Conservation (phyloP, 2,113 vertebrate species). For the Bubalus kerabau region DNA sequence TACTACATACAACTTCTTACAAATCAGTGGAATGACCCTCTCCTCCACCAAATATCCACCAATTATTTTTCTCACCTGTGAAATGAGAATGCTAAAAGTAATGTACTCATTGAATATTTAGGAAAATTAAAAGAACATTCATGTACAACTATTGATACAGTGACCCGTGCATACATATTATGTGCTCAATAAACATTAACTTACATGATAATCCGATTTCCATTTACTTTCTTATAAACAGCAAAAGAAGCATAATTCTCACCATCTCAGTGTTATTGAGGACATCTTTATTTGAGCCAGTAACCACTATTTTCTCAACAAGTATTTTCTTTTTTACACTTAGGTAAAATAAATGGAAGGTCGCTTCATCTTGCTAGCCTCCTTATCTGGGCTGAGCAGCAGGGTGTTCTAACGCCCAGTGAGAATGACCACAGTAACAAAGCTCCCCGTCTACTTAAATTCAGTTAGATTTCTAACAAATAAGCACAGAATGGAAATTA, state of each 20-base stretch:
- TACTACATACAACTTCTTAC: not conserved
- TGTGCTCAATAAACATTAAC: not conserved
- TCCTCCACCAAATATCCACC: not conserved
- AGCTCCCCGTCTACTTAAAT: not conserved
- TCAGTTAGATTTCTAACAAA: constrained; percentile 60
- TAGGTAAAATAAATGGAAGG: constrained; percentile 10
- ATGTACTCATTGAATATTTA: not conserved
- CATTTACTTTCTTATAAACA: not conserved
- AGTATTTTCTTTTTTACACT: not conserved
- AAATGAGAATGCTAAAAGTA: not conserved
- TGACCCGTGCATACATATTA: not conserved
- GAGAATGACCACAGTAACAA: not conserved
- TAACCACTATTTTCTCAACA: constrained; percentile 10
- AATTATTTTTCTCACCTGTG: constrained; percentile 23
- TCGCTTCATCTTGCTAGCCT: not conserved
- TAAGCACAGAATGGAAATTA: constrained; percentile 47
- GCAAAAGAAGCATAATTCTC: not conserved
- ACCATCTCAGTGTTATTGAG: not conserved
- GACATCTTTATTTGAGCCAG: constrained; percentile 5
- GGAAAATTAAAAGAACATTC: not conserved
- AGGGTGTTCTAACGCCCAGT: not conserved
- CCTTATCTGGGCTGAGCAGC: not conserved
- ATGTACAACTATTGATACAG: not conserved
- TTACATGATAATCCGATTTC: not conserved
- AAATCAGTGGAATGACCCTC: not conserved